phyloP scores from a whole-genome alignment of 2,888 invertebrate species.

The Rotaria socialis region DNA sequence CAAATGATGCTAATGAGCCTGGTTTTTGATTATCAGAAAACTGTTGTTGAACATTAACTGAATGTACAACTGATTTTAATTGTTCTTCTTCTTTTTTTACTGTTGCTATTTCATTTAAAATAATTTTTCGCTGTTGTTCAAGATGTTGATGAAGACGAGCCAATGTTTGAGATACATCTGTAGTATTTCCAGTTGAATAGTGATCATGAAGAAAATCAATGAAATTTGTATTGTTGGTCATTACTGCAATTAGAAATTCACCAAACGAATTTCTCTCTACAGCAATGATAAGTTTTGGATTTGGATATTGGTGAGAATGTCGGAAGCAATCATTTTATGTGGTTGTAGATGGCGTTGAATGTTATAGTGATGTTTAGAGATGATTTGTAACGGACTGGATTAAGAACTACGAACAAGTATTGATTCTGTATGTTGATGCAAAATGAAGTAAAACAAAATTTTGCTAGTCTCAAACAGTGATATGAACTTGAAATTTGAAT shows the following conservation, averaged over 20 bases:
- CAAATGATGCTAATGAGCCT: neutral
- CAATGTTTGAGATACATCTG: neutral
- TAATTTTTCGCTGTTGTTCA: conserved; percentile 7
- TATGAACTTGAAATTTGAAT: no score
- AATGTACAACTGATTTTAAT: neutral
- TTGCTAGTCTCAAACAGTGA: no score
- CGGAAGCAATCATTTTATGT: neutral
- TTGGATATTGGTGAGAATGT: neutral
- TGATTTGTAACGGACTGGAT: no score
- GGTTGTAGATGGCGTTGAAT: neutral
- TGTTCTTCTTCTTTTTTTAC: conserved; percentile 20
- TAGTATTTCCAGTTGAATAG: neutral
- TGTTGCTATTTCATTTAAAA: conserved; percentile 15
- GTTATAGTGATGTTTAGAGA: no score
- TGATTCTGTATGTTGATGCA: no score
- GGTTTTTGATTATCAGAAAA: neutral
- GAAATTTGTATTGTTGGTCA: neutral
- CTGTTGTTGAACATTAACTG: neutral
- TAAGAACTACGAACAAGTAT: no score
- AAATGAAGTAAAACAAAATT: no score
- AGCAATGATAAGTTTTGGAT: neutral
- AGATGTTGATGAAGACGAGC: neutral
- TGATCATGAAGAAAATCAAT: conserved; percentile 31
- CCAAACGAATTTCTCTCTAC: neutral
- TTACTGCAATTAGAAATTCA: neutral